Conservation (phyloP, 2,797 vertebrate genomes). For the Zalophus californianus region DNA sequence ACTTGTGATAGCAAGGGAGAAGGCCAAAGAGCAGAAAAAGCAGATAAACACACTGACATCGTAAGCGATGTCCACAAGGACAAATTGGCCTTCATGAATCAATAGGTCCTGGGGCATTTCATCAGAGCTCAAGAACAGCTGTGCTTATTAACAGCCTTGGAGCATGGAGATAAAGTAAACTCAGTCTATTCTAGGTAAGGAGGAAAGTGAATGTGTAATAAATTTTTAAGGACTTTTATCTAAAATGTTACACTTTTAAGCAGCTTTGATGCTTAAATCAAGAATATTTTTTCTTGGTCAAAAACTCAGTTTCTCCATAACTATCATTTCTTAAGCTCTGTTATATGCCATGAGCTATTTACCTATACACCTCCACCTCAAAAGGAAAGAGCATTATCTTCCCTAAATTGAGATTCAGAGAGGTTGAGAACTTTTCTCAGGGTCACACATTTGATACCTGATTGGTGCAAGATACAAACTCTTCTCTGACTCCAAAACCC, state of each 20-base stretch:
- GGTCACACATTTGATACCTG: not conserved
- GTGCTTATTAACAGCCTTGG: not conserved
- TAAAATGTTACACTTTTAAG: not conserved
- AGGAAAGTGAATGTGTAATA: not conserved
- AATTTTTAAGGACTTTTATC: not conserved
- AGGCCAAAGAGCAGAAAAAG: not conserved
- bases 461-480: not conserved
- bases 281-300: not conserved
- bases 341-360: not conserved
- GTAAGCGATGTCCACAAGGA: accelerated
- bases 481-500: not conserved
- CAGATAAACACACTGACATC: not conserved
- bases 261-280: not conserved
- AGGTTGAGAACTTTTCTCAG: conserved; percentile 40
- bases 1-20: not conserved
- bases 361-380: not conserved
- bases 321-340: not conserved
- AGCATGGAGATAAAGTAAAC: not conserved
- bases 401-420: not conserved
- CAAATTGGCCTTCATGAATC: not conserved
- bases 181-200: not conserved
- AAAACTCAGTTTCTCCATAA: not conserved
- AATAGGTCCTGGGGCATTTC: not conserved
- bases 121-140: not conserved
- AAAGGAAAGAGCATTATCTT: not conserved